phyloP scores from a whole-genome alignment of 2,888 invertebrate genomes.

The Melieria crassipennis region DNA sequence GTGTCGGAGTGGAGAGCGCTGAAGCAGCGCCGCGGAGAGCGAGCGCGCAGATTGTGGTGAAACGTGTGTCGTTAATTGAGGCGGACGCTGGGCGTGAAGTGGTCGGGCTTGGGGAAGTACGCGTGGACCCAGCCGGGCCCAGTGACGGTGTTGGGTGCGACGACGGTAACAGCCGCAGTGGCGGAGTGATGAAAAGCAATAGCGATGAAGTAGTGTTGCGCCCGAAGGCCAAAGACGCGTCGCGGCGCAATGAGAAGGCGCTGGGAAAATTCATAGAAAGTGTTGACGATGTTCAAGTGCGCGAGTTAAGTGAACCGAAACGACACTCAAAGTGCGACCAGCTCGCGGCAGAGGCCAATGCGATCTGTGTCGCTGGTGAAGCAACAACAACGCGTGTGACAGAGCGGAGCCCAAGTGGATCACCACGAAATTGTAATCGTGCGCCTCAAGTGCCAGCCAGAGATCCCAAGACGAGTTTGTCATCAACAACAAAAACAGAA shows the following conservation, averaged over 20 bases:
- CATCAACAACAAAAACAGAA: slow-evolving; percentile 33
- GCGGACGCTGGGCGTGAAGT: not conserved
- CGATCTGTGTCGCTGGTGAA: too few species aligned
- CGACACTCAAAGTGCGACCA: too few species aligned
- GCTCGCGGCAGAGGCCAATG: too few species aligned
- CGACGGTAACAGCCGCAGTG: slow-evolving; percentile 5
- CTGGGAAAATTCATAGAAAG: slow-evolving; percentile 20
- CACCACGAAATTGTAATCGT: not conserved
- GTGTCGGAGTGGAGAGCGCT: not conserved
- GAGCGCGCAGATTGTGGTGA: slow-evolving; percentile 22
- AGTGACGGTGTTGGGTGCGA: slow-evolving; percentile 1
- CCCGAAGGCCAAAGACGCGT: slow-evolving; percentile 17
- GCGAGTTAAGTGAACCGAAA: too few species aligned
- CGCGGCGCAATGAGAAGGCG: slow-evolving; percentile 18
- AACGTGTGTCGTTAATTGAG: not conserved
- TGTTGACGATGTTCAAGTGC: not conserved
- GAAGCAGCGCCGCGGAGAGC: not conserved
- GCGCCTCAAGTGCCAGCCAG: slow-evolving; percentile 44
- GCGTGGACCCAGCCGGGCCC: slow-evolving; percentile 17
- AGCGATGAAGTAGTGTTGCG: slow-evolving; percentile 21
- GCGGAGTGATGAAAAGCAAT: slow-evolving; percentile 3
- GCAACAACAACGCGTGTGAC: too few species aligned
- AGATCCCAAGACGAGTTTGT: slow-evolving; percentile 48
- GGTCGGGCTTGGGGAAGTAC: not conserved
- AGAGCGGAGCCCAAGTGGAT: not conserved